Evolutionary conservation across 2,797 vertebrate genomes (phyloP).

Genomic region (Chelon labrosus): DNA sequence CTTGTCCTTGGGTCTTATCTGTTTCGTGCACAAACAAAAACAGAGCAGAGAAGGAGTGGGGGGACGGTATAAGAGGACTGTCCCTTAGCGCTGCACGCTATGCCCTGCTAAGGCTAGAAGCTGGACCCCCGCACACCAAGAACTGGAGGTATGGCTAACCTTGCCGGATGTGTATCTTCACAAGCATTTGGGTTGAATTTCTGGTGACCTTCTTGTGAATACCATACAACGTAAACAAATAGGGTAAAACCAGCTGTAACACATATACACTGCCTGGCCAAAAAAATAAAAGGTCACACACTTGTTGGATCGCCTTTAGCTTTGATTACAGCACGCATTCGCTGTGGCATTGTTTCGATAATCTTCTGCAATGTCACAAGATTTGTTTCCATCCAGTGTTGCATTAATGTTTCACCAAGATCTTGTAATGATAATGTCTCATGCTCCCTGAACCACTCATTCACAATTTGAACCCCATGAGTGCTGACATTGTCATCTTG

Average conservation of each 20-base stretch:
- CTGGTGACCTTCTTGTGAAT: background rate
- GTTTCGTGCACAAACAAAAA: slow-evolving; percentile 33
- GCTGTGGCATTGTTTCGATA: no score
- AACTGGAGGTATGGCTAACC: slow-evolving; percentile 92
- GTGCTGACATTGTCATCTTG: no score
- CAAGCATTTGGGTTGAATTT: background rate
- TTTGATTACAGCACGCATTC: no score
- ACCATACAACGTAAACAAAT: background rate
- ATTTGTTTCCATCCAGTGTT: no score
- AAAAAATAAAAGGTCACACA: no score
- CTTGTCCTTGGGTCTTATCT: slow-evolving; percentile 9
- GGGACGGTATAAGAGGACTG: slow-evolving; percentile 96
- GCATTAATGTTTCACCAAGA: no score
- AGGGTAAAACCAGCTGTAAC: background rate
- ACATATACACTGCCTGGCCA: background rate
- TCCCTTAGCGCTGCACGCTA: slow-evolving; percentile 96
- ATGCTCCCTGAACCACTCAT: no score
- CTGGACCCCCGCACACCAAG: slow-evolving; percentile 97
- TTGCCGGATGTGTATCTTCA: background rate
- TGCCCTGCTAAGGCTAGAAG: slow-evolving; percentile 92
- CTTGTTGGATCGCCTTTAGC: no score
- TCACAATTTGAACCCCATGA: no score
- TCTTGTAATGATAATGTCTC: no score
- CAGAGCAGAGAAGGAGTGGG: slow-evolving; percentile 99
- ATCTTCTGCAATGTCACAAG: no score